Evolutionary conservation across 1,140 invertebrate genomes (phyloP), one percentile per base, ranked within the genome.

Genomic region (Fopius arisanus): DNA sequence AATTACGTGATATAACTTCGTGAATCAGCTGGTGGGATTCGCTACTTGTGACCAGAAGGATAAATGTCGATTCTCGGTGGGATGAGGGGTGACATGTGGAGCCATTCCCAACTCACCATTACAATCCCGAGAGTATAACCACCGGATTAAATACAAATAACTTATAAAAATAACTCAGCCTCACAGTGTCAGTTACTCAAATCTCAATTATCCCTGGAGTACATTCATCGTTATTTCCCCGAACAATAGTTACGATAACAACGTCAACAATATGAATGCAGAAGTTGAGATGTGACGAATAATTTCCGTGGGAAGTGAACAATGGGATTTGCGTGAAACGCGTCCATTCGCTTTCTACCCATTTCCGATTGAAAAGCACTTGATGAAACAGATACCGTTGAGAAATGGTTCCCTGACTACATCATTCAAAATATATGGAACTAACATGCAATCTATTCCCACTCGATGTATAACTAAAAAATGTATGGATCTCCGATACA

Each of bases 281-380:
- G 54, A 59, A 26, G 54, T 59, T 23, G 54, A 59, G 6, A 21
- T 26, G 23, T 28, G 19, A 28, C 54, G 14, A 14, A 59, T 59
- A 59, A 59, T 59, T 59, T 59, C 54, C 54, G 54, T 26, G 21
- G 54, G 54, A 59, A 23, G 23, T 28, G 54, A 26, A 26, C 54
- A 59, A 5, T 59, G 23, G 23, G n/a, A 21, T 59, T 26, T 19
- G 21, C 23, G 28, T 65, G 28, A 65, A 65, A 65, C 14, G 62
- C 62, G 29, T 31, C 29, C 62, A 65, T 65, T 31, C 62, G 16
- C 62, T 65, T 19, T 31, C 62, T 7, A 33, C n/a, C n/a, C 6
- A 65, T 65, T 65, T 65, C 62, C 62, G 62, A 65, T 65, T 33
- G 29, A 31, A 65, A 65, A 65, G 29, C 9, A 65, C 28, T 33